phyloP scores from a whole-genome alignment of 2,113 vertebrate species.

The Neodontobutis hainanensis region DNA sequence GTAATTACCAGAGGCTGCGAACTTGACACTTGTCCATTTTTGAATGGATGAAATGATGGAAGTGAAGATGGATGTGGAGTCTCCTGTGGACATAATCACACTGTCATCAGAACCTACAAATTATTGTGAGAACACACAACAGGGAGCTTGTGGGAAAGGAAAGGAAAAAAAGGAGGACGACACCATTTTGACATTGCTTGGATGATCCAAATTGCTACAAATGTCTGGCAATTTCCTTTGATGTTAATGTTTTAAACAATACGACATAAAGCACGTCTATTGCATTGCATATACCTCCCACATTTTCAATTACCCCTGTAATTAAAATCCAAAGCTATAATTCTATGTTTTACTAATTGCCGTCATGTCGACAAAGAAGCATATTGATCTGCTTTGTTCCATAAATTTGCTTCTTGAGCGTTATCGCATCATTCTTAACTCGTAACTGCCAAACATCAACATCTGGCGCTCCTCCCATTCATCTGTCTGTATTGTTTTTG shows the following conservation, averaged over 20 bases:
- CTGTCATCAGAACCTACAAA: conserved; percentile 52
- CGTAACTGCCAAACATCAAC: conserved; percentile 36
- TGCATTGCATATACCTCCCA: neutral
- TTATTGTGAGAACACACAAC: conserved; percentile 57
- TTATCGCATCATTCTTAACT: conserved; percentile 47
- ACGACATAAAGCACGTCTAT: neutral
- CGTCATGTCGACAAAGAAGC: conserved; percentile 18
- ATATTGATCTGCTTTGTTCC: conserved; percentile 28
- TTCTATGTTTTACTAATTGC: conserved; percentile 19
- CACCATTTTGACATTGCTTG: conserved; percentile 26
- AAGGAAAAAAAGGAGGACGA: conserved; percentile 12
- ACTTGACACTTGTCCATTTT: conserved; percentile 61
- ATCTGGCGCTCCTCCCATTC: conserved; percentile 51
- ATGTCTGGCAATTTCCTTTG: neutral
- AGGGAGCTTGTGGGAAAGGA: conserved; percentile 30
- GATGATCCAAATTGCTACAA: conserved; percentile 4
- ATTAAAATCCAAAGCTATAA: conserved; percentile 14
- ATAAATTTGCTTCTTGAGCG: conserved; percentile 20
- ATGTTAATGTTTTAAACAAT: neutral
- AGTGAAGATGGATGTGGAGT: conserved; percentile 43
- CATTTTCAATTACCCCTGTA: conserved; percentile 5
- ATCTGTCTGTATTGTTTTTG: conserved; percentile 41
- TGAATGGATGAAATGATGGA: conserved; percentile 60
- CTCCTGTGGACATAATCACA: conserved; percentile 61
- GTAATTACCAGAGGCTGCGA: conserved; percentile 56